phyloP scores from a whole-genome alignment of 2,888 invertebrate species.

The Drosophila mettleri region DNA sequence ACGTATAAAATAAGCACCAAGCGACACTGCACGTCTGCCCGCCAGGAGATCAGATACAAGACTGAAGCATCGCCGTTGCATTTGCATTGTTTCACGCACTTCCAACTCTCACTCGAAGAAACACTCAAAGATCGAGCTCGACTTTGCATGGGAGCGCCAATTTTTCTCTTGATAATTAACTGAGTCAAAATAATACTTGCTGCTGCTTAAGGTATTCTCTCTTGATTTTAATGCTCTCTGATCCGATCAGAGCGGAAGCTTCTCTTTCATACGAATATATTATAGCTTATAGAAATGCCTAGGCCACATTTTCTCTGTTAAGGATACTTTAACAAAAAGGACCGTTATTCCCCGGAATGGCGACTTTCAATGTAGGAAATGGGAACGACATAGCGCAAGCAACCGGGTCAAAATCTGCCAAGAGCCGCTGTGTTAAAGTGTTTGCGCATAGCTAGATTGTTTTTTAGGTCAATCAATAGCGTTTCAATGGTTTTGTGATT shows the following conservation, averaged over 20 bases:
- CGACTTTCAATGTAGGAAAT: background rate
- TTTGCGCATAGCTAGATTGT: conserved; percentile 38
- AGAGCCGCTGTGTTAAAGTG: conserved; percentile 17
- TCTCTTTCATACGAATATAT: too few relatives aligned
- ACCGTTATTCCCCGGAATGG: background rate
- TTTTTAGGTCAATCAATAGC: conserved; percentile 83
- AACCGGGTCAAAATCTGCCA: conserved; percentile 19
- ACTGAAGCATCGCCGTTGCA: background rate
- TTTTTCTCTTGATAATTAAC: background rate
- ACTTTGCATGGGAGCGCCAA: background rate
- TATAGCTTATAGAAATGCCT: too few relatives aligned
- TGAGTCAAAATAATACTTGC: background rate
- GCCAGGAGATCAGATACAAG: background rate
- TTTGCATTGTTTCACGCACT: background rate
- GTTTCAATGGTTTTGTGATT: conserved; percentile 64
- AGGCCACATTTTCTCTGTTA: too few relatives aligned
- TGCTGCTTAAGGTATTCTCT: background rate
- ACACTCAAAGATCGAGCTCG: too few relatives aligned
- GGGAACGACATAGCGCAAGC: background rate
- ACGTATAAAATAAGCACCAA: background rate
- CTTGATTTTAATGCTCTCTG: too few relatives aligned
- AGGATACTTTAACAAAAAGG: too few relatives aligned
- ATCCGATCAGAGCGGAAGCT: too few relatives aligned
- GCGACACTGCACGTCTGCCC: background rate
- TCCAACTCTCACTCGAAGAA: background rate